These are phyloP conservation scores for Molanna angustata DNA, from an alignment of 2,888 invertebrate genomes.

Conservation along the genomic window DNA sequence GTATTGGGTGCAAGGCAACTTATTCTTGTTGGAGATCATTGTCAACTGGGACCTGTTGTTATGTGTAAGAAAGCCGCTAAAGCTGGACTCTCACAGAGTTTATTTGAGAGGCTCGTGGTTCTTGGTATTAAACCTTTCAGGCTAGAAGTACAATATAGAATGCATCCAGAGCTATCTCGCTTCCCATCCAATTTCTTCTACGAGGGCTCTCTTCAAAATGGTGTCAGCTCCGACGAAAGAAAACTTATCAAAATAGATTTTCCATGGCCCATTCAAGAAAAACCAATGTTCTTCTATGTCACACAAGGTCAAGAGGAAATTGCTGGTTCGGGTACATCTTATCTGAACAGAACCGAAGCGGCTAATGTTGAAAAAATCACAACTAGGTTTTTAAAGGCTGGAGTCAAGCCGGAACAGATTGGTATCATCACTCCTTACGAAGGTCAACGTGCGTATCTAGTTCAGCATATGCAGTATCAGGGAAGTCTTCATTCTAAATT, in stretches of 20 bases:
- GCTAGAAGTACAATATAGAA: conserved; percentile 96
- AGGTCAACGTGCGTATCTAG: conserved; percentile 95
- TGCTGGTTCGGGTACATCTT: conserved; percentile 97
- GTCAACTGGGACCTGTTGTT: conserved; percentile 97
- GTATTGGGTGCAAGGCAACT: conserved; percentile 95
- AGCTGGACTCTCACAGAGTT: conserved; percentile 94
- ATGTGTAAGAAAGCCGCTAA: conserved; percentile 99
- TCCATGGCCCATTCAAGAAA: conserved; percentile 95
- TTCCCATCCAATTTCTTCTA: conserved; percentile 99
- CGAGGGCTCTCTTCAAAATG: conserved; percentile 98
- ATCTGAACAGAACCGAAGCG: conserved; percentile 97
- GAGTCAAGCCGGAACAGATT: conserved; percentile 96
- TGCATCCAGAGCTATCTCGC: conserved; percentile 96
- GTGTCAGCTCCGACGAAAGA: conserved; percentile 95
- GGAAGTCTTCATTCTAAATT: conserved; percentile 95
- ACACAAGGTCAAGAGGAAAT: conserved; percentile 99
- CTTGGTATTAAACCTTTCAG: conserved; percentile 96
- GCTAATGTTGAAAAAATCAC: conserved; percentile 98
- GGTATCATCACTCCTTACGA: conserved; percentile 99
- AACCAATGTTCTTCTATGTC: conserved; percentile 99
- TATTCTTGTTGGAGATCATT: conserved; percentile 98
- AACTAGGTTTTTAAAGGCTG: conserved; percentile 90
- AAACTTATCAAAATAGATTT: conserved; percentile 89
- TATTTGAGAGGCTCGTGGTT: conserved; percentile 96
- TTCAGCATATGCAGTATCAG: conserved; percentile 98